Conservation (phyloP, 2,113 vertebrate species). For the Cyanoderma ruficeps region DNA sequence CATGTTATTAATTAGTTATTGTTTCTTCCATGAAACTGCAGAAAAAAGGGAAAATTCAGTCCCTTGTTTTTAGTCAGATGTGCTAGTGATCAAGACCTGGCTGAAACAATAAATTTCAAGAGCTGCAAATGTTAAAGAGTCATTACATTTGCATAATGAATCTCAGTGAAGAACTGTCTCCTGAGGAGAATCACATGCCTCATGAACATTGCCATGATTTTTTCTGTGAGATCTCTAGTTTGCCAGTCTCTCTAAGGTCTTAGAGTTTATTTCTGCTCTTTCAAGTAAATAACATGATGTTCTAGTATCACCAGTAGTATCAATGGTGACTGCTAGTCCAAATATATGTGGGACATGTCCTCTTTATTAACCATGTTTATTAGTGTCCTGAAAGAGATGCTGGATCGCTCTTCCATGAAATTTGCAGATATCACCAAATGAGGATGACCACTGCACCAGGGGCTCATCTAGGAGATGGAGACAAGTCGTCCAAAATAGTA, state of each 20-base stretch:
- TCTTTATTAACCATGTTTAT: not conserved
- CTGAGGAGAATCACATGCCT: fast-evolving
- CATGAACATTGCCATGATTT: not conserved
- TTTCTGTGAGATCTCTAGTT: not conserved
- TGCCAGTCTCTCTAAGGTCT: not conserved
- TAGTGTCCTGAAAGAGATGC: not conserved
- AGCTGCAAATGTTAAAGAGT: not conserved
- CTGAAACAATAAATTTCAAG: not conserved
- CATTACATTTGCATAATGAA: not conserved
- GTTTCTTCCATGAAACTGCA: not conserved
- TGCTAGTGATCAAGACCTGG: not conserved
- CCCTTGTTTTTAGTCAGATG: not conserved
- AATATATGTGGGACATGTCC: not conserved
- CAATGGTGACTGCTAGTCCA: not conserved
- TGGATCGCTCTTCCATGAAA: not conserved
- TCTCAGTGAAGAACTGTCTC: not conserved
- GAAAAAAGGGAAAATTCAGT: not conserved
- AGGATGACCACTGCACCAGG: not conserved
- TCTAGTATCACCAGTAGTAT: fast-evolving
- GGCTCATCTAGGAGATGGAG: not conserved
- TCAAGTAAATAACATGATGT: not conserved
- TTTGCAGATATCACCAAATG: not conserved
- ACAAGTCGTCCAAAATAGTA: fast-evolving
- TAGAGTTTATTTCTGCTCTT: not conserved
- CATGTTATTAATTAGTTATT: not conserved